Evolutionary conservation across 1,140 invertebrate species (phyloP).

Genomic region (Drosophila pseudoananassae): DNA sequence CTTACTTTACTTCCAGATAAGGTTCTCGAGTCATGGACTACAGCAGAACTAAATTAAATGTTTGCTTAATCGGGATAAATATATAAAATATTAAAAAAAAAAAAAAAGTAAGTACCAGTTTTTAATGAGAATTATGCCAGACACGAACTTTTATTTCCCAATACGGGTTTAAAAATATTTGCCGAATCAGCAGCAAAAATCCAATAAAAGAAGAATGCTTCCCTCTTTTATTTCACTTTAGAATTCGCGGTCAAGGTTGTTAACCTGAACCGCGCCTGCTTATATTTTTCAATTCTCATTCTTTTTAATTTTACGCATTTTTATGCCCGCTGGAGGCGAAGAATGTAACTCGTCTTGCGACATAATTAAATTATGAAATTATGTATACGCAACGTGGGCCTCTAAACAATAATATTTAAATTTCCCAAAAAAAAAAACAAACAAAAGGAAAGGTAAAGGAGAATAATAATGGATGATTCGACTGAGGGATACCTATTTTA

Average conservation of each 20-base stretch:
- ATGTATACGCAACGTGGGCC: constrained; percentile 58
- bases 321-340: constrained; percentile 36
- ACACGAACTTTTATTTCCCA: background rate
- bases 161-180: background rate
- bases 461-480: background rate
- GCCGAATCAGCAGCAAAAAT: constrained; percentile 17
- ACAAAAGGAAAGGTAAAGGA: constrained; percentile 14
- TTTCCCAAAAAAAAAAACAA: background rate
- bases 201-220: constrained; percentile 23
- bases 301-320: constrained; percentile 53
- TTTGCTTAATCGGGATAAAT: constrained; percentile 14
- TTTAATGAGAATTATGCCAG: background rate
- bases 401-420: constrained; percentile 2
- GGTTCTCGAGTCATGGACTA: constrained; percentile 13
- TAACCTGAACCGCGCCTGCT: constrained; percentile 57
- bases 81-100: constrained; percentile 15
- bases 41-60: constrained; percentile 28
- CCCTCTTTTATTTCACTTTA: constrained; percentile 10
- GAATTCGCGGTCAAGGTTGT: constrained; percentile 79
- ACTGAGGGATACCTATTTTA: background rate
- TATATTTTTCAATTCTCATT: constrained; percentile 32
- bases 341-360: constrained; percentile 28
- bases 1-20: constrained; percentile 9
- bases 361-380: constrained; percentile 65
- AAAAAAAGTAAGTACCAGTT: constrained; percentile 19